Conservation (phyloP, 2,888 invertebrate species). For the Sthenelais limicola region DNA sequence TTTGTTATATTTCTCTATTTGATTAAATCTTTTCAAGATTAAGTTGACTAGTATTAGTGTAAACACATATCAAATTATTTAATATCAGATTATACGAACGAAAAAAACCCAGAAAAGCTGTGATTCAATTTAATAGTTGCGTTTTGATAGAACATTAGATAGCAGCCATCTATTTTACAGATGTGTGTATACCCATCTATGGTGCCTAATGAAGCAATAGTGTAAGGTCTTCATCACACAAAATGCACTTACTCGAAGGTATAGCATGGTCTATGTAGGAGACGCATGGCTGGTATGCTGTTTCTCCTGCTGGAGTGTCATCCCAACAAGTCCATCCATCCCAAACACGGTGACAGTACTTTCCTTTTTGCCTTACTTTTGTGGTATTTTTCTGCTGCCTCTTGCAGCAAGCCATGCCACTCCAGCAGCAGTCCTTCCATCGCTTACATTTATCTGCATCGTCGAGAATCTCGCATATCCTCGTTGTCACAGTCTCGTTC, state of each 20-base stretch:
- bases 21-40: too few species aligned
- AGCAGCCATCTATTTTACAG: too few species aligned
- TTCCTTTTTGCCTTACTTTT: neutral
- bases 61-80: too few species aligned
- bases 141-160: too few species aligned
- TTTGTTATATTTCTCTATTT: too few species aligned
- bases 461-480: constrained; percentile 18
- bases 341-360: constrained; percentile 50
- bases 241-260: constrained; percentile 44
- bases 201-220: neutral
- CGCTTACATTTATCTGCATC: constrained; percentile 28
- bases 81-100: too few species aligned
- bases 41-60: too few species aligned
- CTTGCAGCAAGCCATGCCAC: constrained; percentile 19
- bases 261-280: constrained; percentile 45
- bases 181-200: too few species aligned
- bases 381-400: constrained; percentile 8
- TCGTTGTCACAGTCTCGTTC: neutral
- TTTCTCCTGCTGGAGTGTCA: constrained; percentile 40
- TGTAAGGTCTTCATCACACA: neutral
- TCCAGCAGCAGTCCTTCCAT: constrained; percentile 37
- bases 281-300: constrained; percentile 44
- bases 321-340: constrained; percentile 55
- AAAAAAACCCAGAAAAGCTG: too few species aligned
- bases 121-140: too few species aligned